phyloP scores from a whole-genome alignment of 2,113 vertebrate species.

The Macquaria australasica region DNA sequence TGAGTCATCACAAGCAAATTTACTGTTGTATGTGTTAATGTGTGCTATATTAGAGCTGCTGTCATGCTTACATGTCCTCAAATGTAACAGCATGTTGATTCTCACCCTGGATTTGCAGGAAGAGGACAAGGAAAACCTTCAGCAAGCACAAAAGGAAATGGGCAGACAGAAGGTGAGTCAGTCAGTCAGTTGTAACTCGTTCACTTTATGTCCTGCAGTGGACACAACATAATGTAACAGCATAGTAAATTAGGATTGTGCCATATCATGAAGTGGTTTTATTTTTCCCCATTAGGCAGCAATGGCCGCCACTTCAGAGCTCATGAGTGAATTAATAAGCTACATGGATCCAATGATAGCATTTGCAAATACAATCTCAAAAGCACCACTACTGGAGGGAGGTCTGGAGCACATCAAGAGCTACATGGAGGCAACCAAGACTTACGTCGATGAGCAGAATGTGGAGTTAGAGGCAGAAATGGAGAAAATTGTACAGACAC shows the following conservation, averaged over 20 bases:
- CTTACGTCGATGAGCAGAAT: rapidly evolving
- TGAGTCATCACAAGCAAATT: neutral
- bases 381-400: neutral
- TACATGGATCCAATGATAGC: rapidly evolving
- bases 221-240: neutral
- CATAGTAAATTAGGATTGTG: too few species aligned
- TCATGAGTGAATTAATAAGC: rapidly evolving
- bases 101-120: neutral
- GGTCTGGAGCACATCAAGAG: neutral
- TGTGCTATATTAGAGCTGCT: too few species aligned
- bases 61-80: too few species aligned
- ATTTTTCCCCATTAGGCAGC: neutral
- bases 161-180: neutral
- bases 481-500: rapidly evolving
- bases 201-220: neutral
- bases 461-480: rapidly evolving
- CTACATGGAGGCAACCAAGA: neutral
- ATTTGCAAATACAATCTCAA: rapidly evolving
- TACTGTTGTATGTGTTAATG: too few species aligned
- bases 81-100: constrained; percentile 16
- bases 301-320: rapidly evolving
- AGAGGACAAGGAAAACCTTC: rapidly evolving
- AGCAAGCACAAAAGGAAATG: rapidly evolving
- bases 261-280: constrained; percentile 4
- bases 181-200: neutral